A percentile compares a stretch with the other conserved stretches of the same genome.
These are phyloP conservation scores for Hippoglossus stenolepis DNA, from an alignment of 2,113 vertebrate species.

Conservation along the genomic window DNA sequence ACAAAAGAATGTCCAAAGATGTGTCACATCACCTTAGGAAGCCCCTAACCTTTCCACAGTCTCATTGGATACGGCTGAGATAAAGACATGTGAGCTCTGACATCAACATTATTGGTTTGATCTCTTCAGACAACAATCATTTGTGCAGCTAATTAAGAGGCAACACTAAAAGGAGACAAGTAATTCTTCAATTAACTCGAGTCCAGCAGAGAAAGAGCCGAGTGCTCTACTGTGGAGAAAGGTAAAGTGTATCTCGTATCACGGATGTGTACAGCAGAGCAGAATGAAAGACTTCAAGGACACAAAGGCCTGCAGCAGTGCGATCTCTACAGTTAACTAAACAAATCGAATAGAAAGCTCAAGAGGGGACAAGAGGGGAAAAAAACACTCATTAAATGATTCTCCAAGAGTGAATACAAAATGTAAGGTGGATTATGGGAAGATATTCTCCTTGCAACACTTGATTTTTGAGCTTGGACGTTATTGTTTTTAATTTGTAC, in stretches of 20 bases:
- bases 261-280: slow-evolving; percentile 9
- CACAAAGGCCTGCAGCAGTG: not conserved
- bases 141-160: slow-evolving; percentile 13
- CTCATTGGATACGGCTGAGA: not conserved
- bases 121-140: slow-evolving; percentile 6
- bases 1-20: slow-evolving; percentile 15
- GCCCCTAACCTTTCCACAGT: not conserved
- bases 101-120: slow-evolving; percentile 2
- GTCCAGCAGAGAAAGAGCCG: not conserved
- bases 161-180: not conserved
- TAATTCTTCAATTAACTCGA: slow-evolving; percentile 25
- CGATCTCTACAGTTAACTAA: not conserved
- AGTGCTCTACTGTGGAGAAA: not conserved
- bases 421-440: not conserved
- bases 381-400: not conserved
- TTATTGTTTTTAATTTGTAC: too few species aligned
- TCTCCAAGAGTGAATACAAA: not conserved
- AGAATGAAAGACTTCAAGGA: slow-evolving; percentile 10
- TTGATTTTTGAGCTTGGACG: not conserved
- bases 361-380: not conserved
- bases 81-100: slow-evolving; percentile 1
- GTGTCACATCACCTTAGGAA: slow-evolving; percentile 16
- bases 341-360: slow-evolving; percentile 3
- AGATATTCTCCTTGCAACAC: not conserved
- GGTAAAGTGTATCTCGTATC: slow-evolving; percentile 8